Evolutionary conservation across 1,140 invertebrate genomes (phyloP), one percentile per base, ranked within the genome.

Genomic region (Hesperophylax magnus): DNA sequence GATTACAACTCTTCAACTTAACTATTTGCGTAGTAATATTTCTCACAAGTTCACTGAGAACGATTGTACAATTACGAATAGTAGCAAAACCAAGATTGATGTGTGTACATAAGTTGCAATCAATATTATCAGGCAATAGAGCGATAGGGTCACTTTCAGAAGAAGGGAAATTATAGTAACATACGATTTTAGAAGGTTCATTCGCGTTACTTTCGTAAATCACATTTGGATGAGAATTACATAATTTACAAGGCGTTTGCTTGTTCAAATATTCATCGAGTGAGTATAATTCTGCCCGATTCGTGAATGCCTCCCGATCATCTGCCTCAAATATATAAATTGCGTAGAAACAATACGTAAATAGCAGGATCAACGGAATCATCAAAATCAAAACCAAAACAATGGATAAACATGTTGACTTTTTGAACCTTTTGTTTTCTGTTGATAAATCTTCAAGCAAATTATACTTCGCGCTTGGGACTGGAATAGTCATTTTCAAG

Each of bases 21-120:
- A 91, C 86, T 0, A 95, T 86, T 81, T 92, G 86, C 63, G 88
- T 79, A 67, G 95, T 91, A 27, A 91, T 84, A 60, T 87, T 77
- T 22, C 86, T 85, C 80, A 91, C 86, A 9, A 82, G 80, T 20
- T 87, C 82, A n/a, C 87, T 87, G 52, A 92, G 84, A 80, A 87
- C 82, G 18, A 96, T 87, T 2, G 89, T 90, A 79, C 91, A 92
- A 85, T 96, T 93, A n/a, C 86, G 85, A 54, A 97, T 90, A 61
- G 86, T 86, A 61, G 93, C 93, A 90, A 96, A 94, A 52, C 93
- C 95, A 63, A 96, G 86, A 86, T 95, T 95, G 71, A 97, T 93
- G 88, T 97, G 96, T 14, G 96, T 95, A 87, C 96, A 97, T 76
- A 97, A 88, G 84, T 92, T 85, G 72, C 94, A 92, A 85, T 94